A percentile compares a stretch with the other conserved stretches of the same genome.
These are phyloP conservation scores for Graphium colonna DNA, from an alignment of 2,888 invertebrate genomes.

Conservation along the genomic window DNA sequence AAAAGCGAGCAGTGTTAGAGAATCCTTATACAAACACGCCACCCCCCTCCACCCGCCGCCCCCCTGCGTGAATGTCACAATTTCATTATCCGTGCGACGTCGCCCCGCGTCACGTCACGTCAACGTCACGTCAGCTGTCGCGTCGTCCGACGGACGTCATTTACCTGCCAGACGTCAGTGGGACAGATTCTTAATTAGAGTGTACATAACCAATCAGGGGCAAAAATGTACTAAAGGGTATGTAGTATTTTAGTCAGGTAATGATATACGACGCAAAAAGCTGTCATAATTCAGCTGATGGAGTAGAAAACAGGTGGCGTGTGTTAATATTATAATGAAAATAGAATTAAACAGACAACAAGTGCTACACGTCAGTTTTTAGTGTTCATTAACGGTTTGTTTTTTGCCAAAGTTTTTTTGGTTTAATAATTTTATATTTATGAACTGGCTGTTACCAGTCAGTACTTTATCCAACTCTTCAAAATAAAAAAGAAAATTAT, in stretches of 20 bases:
- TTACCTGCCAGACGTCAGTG: conserved; percentile 59
- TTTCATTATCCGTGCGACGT: conserved; percentile 65
- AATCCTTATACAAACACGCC: conserved; percentile 8
- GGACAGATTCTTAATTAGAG: conserved; percentile 73
- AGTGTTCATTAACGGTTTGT: too few species aligned
- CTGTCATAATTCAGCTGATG: too few species aligned
- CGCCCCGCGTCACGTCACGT: conserved; percentile 40
- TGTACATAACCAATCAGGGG: conserved; percentile 44
- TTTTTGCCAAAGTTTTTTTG: too few species aligned
- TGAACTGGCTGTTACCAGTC: too few species aligned
- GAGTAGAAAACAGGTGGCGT: conserved; percentile 6
- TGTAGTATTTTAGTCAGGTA: too few species aligned
- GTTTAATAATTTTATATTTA: too few species aligned
- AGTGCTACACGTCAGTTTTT: too few species aligned
- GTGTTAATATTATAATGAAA: too few species aligned
- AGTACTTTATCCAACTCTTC: too few species aligned
- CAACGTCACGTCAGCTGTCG: conserved; percentile 43
- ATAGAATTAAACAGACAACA: too few species aligned
- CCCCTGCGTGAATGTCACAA: conserved; percentile 55
- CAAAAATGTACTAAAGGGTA: too few species aligned
- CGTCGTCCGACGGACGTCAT: conserved; percentile 47
- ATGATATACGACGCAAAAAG: neutral
- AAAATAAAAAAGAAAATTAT: too few species aligned
- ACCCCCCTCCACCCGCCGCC: conserved; percentile 13
- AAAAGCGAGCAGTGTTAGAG: neutral